These are phyloP conservation scores for Melanotaenia nigrans DNA, from an alignment of 2,797 vertebrate genomes.

Conservation along the genomic window DNA sequence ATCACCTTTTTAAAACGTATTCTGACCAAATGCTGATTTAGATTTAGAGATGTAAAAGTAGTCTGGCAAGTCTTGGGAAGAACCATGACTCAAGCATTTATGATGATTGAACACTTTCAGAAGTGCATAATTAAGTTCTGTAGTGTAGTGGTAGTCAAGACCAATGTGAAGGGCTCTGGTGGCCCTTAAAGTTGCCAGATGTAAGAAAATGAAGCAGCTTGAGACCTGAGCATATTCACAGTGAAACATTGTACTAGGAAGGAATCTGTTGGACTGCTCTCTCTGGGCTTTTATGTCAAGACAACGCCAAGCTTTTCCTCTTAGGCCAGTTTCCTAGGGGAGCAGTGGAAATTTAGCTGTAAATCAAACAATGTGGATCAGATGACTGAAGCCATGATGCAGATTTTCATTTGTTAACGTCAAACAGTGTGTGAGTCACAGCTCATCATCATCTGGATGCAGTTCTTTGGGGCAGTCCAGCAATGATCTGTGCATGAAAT, in stretches of 20 bases:
- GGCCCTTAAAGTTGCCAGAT: conserved; percentile 28
- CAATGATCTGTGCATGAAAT: conserved; percentile 36
- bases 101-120: conserved; percentile 39
- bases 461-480: conserved; percentile 27
- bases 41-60: conserved; percentile 25
- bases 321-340: conserved; percentile 37
- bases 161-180: conserved; percentile 17
- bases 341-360: conserved; percentile 47
- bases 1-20: conserved; percentile 2
- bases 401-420: conserved; percentile 32
- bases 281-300: conserved; percentile 51
- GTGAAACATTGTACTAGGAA: conserved; percentile 16
- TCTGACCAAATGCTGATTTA: conserved; percentile 16
- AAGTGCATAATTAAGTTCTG: conserved; percentile 33
- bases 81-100: conserved; percentile 20
- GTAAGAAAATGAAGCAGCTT: conserved; percentile 6
- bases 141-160: conserved; percentile 9
- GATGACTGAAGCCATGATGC: conserved; percentile 28
- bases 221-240: conserved; percentile 18
- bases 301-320: conserved; percentile 34
- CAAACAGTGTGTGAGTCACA: conserved; percentile 39
- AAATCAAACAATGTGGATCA: conserved; percentile 53
- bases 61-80: conserved; percentile 6
- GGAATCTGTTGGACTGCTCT: conserved; percentile 44
- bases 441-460: conserved; percentile 34